Percentiles rank a stretch among this genome's conserved stretches.
These are phyloP conservation scores for Brachyhypopomus occidentalis DNA, from an alignment of 2,113 vertebrate genomes.

Conservation along the genomic window DNA sequence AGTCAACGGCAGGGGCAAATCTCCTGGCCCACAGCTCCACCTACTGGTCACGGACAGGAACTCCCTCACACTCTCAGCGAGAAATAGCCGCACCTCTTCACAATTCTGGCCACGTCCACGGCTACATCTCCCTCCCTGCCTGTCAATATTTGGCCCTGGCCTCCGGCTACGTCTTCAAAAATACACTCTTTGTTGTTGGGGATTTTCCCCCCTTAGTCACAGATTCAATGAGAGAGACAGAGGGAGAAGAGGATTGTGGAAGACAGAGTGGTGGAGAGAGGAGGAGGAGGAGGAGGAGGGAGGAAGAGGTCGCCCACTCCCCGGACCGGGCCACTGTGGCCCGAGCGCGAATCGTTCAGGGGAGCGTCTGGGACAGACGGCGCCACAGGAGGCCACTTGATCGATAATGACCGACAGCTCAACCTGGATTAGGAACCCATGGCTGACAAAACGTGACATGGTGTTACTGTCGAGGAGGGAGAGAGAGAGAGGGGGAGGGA, in stretches of 20 bases:
- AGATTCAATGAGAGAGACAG: not conserved
- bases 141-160: conserved; percentile 19
- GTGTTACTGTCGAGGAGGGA: not conserved
- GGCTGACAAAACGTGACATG: conserved; percentile 44
- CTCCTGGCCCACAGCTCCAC: conserved; percentile 50
- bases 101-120: not conserved
- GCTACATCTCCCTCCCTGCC: conserved; percentile 7
- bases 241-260: not conserved
- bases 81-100: conserved; percentile 1
- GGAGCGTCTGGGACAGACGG: not conserved
- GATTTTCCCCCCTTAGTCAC: not conserved
- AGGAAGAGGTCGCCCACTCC: too few relatives aligned
- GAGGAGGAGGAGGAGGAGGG: not conserved
- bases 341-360: not conserved
- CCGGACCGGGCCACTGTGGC: too few relatives aligned
- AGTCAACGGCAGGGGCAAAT: conserved; percentile 3
- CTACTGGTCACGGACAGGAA: conserved; percentile 26
- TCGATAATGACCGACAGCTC: conserved; percentile 51
- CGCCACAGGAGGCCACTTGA: conserved; percentile 14
- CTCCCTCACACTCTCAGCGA: not conserved
- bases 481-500: not conserved
- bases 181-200: not conserved
- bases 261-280: too few relatives aligned
- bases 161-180: conserved; percentile 17
- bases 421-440: conserved; percentile 32